Evolutionary conservation across 1,140 invertebrate genomes (phyloP), one percentile per base, ranked within the genome.

Genomic region (Himalopsyche phryganea): DNA sequence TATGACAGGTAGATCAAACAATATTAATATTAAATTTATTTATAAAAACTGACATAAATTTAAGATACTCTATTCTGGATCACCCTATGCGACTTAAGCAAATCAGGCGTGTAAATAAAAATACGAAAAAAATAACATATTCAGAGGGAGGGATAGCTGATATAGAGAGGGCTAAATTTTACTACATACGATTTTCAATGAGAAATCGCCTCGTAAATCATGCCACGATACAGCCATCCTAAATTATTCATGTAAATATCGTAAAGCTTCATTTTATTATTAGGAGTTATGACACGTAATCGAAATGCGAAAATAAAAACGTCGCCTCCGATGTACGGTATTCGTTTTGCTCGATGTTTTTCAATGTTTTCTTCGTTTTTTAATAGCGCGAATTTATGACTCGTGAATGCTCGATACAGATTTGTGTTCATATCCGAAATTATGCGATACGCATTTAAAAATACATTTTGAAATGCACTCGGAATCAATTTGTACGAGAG

Each of bases 21-120:
- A n/a, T n/a, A n/a, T n/a, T n/a, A n/a, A n/a, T n/a, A n/a, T n/a
- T n/a, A n/a, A n/a, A n/a, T n/a, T n/a, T n/a, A n/a, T n/a, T n/a
- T n/a, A n/a, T n/a, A n/a, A n/a, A n/a, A n/a, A n/a, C n/a, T n/a
- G n/a, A n/a, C n/a, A n/a, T n/a, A n/a, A n/a, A n/a, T n/a, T n/a
- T n/a, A n/a, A n/a, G n/a, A n/a, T n/a, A n/a, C n/a, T n/a, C n/a
- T n/a, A n/a, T 28, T 28, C 9, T 28, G 23, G 9, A 28, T 5
- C 23, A 28, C 23, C 23, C 23, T 28, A 28, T 9, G 23, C 23
- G 23, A 53, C 50, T 60, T 60, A 60, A 49, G 61, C 61, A 63
- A 63, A 63, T 63, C 61, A 63, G 57, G 50, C 61, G 48, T 59
- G 61, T 55, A 63, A 63, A 63, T 63, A 63, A 63, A 60, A 63